These are phyloP conservation scores for Calephelis virginiensis DNA, from an alignment of 1,140 invertebrate species.

Conservation along the genomic window DNA sequence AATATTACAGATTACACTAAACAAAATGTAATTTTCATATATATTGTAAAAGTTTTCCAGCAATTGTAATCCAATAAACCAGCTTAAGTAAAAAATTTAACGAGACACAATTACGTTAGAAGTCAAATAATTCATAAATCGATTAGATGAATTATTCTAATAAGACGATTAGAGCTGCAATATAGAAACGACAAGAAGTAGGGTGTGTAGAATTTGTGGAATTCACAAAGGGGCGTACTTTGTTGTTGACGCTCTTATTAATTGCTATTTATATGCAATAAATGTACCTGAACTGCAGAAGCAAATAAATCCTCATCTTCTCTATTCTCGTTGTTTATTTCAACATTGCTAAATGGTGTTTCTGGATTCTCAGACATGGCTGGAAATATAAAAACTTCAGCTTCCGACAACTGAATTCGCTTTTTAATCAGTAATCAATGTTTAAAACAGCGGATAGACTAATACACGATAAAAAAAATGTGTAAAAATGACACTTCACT, in stretches of 20 bases:
- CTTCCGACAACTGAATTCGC: slow-evolving; percentile 20
- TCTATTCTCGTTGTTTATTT: slow-evolving; percentile 84
- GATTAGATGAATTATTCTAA: neutral
- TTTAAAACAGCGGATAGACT: slow-evolving; percentile 51
- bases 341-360: slow-evolving; percentile 85
- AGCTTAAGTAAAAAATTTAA: too few species aligned
- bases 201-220: slow-evolving; percentile 1
- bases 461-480: slow-evolving; percentile 27
- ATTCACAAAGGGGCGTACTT: slow-evolving; percentile 54
- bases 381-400: slow-evolving; percentile 9
- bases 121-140: neutral
- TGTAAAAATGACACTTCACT: slow-evolving; percentile 32
- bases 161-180: neutral
- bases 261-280: slow-evolving; percentile 42
- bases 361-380: slow-evolving; percentile 82
- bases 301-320: slow-evolving; percentile 89
- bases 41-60: too few species aligned
- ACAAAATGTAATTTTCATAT: too few species aligned
- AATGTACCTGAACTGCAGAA: slow-evolving; percentile 85
- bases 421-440: slow-evolving; percentile 36
- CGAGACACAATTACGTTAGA: too few species aligned
- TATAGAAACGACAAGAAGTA: neutral
- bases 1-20: too few species aligned
- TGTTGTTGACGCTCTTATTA: slow-evolving; percentile 39
- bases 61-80: too few species aligned